Base-by-base conservation (phyloP, 2,888 invertebrate genomes). In the Serripes groenlandicus region DNA sequence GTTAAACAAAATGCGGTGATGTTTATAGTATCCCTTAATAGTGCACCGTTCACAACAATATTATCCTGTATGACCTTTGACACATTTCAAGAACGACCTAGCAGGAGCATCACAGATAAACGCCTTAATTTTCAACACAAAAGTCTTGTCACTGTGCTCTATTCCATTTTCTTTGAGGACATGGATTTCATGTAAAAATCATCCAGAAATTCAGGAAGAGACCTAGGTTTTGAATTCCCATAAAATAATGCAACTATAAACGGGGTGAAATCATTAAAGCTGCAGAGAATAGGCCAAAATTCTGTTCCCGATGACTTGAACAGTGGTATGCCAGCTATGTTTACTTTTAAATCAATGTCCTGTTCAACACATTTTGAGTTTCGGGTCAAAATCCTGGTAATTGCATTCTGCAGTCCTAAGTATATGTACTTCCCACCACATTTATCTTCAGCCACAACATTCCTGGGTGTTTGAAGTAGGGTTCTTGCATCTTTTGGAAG, bases 101-200 rank as follows among this genome's bases (percentile, higher is more conserved):
- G 92, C 92, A 32, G 91, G 91, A 32, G 91, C 81, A 88, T 93
- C 92, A 86, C 92, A 92, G 15, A 91, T 81, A 64, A 92, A n/a
- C n/a, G n/a, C n/a, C n/a, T n/a, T n/a, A n/a, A n/a, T 42, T 42
- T 42, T 42, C 11, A 18, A 42, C 18, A 11, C 42, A 42, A 11
- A 11, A 7, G n/a, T n/a, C n/a, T n/a, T n/a, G n/a, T n/a, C n/a
- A n/a, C n/a, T n/a, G n/a, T n/a, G n/a, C n/a, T n/a, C n/a, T 28
- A 58, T 23, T n/a, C n/a, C 72, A 26, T 23, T 34, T 26, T 58
- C 58, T 58, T 23, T 15, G 1, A 60, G 30, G 5, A 18, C 18
- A 58, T 58, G 35, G 9, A 87, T 52, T 64, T 89, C 88, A 37
- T 62, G 23, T 28, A 88, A 54, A 68, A 87, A 81, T 42, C 54